Percentiles rank a stretch among this genome's conserved stretches.
Evolutionary conservation across 2,888 invertebrate genomes (phyloP).

Genomic region (Theretra japonica): DNA sequence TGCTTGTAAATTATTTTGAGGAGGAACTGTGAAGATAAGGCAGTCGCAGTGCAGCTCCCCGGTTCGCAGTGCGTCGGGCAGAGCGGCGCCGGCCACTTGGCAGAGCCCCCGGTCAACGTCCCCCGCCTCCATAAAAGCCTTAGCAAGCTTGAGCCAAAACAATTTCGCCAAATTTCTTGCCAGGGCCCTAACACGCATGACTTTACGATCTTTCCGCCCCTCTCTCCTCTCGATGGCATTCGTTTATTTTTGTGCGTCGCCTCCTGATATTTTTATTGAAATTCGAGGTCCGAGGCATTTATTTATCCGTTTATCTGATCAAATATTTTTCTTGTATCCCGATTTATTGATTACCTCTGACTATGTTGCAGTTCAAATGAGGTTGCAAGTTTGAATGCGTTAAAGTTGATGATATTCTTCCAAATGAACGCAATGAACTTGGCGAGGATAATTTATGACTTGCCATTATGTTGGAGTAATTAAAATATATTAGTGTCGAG

Average conservation of each 20-base stretch:
- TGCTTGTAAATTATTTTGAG: conserved; percentile 68
- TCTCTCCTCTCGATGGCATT: conserved; percentile 53
- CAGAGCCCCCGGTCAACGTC: conserved; percentile 80
- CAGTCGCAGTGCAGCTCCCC: conserved; percentile 76
- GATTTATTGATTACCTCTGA: conserved; percentile 32
- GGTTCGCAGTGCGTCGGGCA: conserved; percentile 78
- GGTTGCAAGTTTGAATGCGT: neutral
- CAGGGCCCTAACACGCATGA: conserved; percentile 76
- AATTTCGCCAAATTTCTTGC: conserved; percentile 82
- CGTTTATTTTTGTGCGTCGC: conserved; percentile 64
- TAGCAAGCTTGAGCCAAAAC: conserved; percentile 77
- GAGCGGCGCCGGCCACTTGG: conserved; percentile 81
- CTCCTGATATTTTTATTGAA: conserved; percentile 68
- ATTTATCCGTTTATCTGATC: conserved; percentile 66
- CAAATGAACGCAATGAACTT: neutral
- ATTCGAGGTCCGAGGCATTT: conserved; percentile 65
- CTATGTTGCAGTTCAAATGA: neutral
- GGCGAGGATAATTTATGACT: conserved; percentile 5
- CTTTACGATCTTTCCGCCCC: conserved; percentile 74
- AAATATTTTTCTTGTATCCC: conserved; percentile 58
- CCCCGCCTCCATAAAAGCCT: conserved; percentile 79
- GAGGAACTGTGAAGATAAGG: conserved; percentile 68
- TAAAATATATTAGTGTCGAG: conserved; percentile 13
- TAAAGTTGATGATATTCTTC: conserved; percentile 10
- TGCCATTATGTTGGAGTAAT: conserved; percentile 11